Conservation (phyloP, 2,888 invertebrate genomes). For the Drosophila acutilabella region DNA sequence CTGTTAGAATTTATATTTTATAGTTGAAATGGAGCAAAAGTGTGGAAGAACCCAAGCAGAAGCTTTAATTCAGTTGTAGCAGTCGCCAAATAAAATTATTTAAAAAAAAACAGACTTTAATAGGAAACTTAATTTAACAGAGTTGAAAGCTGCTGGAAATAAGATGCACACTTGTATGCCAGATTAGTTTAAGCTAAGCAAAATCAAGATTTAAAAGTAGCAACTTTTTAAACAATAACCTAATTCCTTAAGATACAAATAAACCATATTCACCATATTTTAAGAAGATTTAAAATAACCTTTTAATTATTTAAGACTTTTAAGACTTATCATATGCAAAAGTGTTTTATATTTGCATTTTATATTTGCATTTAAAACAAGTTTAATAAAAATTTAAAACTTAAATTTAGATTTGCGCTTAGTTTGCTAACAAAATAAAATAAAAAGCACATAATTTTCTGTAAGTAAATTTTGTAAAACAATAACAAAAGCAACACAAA, state of each 20-base stretch:
- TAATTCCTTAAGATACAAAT: too few relatives aligned
- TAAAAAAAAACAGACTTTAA: neutral
- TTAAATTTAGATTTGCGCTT: constrained; percentile 1
- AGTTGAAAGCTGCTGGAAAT: neutral
- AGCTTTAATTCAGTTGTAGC: constrained; percentile 14
- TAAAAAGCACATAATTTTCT: constrained; percentile 18
- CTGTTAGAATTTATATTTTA: constrained; percentile 45
- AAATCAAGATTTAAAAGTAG: too few relatives aligned
- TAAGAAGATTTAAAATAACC: too few relatives aligned
- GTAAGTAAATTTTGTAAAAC: constrained; percentile 4
- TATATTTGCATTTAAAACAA: constrained; percentile 1
- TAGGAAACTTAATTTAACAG: neutral
- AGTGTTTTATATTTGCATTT: neutral
- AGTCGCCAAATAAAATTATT: constrained; percentile 20
- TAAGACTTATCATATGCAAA: too few relatives aligned
- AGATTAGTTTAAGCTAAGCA: too few relatives aligned
- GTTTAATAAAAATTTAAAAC: neutral
- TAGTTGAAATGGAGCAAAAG: constrained; percentile 28
- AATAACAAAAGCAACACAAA: constrained; percentile 19
- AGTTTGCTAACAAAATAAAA: constrained; percentile 19
- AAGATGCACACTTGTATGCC: too few relatives aligned
- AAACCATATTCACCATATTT: too few relatives aligned
- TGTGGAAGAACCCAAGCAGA: constrained; percentile 4
- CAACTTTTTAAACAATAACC: too few relatives aligned
- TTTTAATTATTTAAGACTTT: too few relatives aligned